Evolutionary conservation across 2,888 invertebrate species (phyloP).

Genomic region (Ditula angustiorana): DNA sequence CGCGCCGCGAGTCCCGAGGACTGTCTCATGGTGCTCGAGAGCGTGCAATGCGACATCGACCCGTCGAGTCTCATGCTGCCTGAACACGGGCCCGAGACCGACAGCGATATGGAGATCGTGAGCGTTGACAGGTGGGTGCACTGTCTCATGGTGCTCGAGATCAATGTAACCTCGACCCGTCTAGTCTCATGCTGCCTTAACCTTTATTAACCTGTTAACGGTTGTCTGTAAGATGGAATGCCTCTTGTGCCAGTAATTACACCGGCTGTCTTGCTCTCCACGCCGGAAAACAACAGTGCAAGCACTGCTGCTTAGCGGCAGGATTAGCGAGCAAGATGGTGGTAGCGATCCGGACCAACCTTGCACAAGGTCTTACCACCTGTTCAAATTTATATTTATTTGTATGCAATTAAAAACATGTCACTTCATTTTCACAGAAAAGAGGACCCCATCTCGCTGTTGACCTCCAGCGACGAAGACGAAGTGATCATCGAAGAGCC

Average conservation of each 20-base stretch:
- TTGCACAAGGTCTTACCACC: too few species aligned
- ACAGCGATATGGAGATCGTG: constrained; percentile 43
- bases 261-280: too few species aligned
- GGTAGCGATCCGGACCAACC: too few species aligned
- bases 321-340: too few species aligned
- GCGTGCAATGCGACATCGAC: constrained; percentile 72
- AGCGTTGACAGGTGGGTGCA: constrained; percentile 40
- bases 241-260: too few species aligned
- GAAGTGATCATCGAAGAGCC: constrained; percentile 77
- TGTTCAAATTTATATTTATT: too few species aligned
- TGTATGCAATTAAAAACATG: too few species aligned
- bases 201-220: neutral
- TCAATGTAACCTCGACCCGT: neutral
- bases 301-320: too few species aligned
- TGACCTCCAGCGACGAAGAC: constrained; percentile 76
- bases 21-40: constrained; percentile 74
- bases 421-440: constrained; percentile 50
- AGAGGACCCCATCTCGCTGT: constrained; percentile 67
- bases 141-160: neutral
- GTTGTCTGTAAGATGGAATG: too few species aligned
- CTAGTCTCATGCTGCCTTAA: neutral
- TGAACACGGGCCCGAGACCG: constrained; percentile 49
- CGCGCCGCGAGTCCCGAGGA: constrained; percentile 51
- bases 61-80: constrained; percentile 60
- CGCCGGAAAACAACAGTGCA: too few species aligned